Conservation (phyloP, 2,888 invertebrate species). For the Apamea sordens region DNA sequence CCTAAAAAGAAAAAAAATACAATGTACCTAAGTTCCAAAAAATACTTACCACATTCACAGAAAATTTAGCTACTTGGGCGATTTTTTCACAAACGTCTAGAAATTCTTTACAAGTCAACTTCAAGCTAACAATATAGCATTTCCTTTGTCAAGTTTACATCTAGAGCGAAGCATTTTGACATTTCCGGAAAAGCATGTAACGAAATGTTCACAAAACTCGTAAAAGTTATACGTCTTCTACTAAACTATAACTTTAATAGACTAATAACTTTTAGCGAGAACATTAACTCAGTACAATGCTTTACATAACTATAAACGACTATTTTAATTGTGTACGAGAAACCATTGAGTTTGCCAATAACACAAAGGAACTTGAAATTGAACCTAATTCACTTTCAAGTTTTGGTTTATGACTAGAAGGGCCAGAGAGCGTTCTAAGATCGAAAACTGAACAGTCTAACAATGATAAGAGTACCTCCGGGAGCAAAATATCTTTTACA, state of each 20-base stretch:
- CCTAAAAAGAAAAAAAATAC: too few relatives aligned
- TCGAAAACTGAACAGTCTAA: neutral
- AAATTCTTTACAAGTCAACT: constrained; percentile 1
- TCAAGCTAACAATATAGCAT: constrained; percentile 8
- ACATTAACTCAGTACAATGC: constrained; percentile 24
- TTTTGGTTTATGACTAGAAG: neutral
- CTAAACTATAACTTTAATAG: constrained; percentile 32
- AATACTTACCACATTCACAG: neutral
- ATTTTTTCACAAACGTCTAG: neutral
- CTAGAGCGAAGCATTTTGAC: constrained; percentile 12
- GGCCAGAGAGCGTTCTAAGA: neutral
- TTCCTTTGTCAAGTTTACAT: constrained; percentile 6
- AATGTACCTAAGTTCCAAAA: neutral
- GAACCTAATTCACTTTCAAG: neutral
- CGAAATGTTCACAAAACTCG: constrained; percentile 21
- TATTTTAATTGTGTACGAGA: neutral
- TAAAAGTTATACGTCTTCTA: constrained; percentile 32
- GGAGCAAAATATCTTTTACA: neutral
- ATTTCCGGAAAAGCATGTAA: constrained; percentile 1
- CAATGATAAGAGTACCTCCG: too few relatives aligned
- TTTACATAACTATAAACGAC: constrained; percentile 6
- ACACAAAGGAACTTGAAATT: neutral
- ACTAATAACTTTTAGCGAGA: constrained; percentile 28
- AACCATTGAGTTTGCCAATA: neutral
- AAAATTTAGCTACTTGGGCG: neutral